Evolutionary conservation across 2,888 invertebrate genomes (phyloP).

Genomic region (Trachelus iudaicus): DNA sequence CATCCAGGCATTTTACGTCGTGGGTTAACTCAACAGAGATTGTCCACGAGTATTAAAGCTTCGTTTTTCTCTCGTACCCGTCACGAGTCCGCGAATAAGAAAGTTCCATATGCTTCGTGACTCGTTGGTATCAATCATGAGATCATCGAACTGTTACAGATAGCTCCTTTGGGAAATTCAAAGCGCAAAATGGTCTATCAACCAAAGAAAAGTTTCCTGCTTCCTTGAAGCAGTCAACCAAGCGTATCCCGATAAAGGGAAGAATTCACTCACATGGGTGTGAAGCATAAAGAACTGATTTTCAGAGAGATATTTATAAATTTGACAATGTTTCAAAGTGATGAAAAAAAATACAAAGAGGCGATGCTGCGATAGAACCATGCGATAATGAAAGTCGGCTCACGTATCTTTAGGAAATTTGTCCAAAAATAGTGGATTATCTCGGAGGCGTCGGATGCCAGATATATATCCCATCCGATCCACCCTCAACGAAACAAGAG

Average conservation of each 20-base stretch:
- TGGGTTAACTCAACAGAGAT: neutral
- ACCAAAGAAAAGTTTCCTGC: neutral
- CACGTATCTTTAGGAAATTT: neutral
- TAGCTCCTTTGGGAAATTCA: neutral
- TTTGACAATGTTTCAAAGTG: neutral
- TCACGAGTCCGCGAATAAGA: neutral
- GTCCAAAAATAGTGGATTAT: neutral
- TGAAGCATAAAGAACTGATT: neutral
- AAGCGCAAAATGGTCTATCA: neutral
- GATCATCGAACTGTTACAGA: neutral
- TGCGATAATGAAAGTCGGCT: neutral
- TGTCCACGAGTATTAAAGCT: neutral
- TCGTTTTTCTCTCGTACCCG: neutral
- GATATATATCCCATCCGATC: neutral
- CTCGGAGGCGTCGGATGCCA: neutral
- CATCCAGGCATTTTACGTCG: neutral
- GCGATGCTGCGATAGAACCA: neutral
- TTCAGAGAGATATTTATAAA: neutral
- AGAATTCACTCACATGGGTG: neutral
- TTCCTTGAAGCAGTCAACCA: neutral
- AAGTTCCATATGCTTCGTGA: neutral
- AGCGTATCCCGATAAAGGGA: neutral
- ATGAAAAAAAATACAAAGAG: neutral
- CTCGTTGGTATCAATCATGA: neutral
- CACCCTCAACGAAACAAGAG: neutral